Percentiles rank a stretch among this genome's conserved stretches.
phyloP scores from a whole-genome alignment of 2,888 invertebrate genomes.

The Ypsolopha sequella region DNA sequence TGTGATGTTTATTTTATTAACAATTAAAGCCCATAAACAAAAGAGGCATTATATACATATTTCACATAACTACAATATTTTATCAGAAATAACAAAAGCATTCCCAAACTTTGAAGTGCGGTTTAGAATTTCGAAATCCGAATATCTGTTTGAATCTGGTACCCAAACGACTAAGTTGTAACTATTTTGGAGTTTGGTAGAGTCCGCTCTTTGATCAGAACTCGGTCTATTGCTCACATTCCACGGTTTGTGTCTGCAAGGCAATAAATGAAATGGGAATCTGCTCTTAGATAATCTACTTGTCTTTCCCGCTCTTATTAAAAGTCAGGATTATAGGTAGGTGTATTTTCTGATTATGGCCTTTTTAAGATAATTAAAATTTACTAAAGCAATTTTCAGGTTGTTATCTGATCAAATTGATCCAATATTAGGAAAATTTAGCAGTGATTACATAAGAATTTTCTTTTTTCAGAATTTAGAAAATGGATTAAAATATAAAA shows the following conservation, averaged over 20 bases:
- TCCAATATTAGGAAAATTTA: no score
- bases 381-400: no score
- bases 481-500: no score
- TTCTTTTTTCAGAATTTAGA: no score
- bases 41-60: neutral
- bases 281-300: no score
- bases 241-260: slow-evolving; percentile 1
- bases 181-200: slow-evolving; percentile 2
- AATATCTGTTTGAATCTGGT: neutral
- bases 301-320: no score
- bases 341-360: no score
- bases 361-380: no score
- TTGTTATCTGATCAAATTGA: no score
- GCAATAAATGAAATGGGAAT: no score
- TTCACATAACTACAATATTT: slow-evolving; percentile 14
- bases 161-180: neutral
- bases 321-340: no score
- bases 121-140: neutral
- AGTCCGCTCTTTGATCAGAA: slow-evolving; percentile 1
- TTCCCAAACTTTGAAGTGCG: slow-evolving; percentile 14
- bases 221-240: slow-evolving; percentile 1
- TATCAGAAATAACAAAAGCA: slow-evolving; percentile 34
- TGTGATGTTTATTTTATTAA: neutral
- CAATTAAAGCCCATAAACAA: neutral
- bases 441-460: no score